Base-by-base conservation (phyloP, 2,797 vertebrate genomes). In the Poecile montanus region DNA sequence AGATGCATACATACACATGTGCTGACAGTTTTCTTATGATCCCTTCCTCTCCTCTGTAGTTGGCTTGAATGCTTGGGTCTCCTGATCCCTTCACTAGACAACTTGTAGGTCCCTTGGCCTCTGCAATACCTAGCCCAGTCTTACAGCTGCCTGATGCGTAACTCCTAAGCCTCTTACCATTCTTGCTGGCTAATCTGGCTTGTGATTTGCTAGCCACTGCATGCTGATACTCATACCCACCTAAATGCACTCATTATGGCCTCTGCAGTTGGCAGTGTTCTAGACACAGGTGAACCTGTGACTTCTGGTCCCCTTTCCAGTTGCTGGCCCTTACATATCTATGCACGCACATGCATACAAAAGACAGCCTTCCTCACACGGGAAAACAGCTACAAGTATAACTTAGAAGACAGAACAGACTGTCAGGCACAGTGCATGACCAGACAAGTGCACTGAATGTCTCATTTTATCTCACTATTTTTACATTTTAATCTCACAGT, bases 121-220 rank as follows among this genome's bases (percentile, higher is more conserved):
- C 25, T 61, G 15, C 36, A 47, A 6, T 72, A 42, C 20, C 34
- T 9, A 42, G 8, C 22, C 34, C 12, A 17, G 68, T 45, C 34
- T 53, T 65, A 17, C 0, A 1, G 21, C 38, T 79, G 21, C 32
- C 58, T 75, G 54, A 30, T 60, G 36, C 0, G 0, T 60, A 17
- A 19, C 54, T 80, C 17, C 27, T 26, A 86, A 91, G n/a, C 16
- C 26, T 62, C 40, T 70, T 42, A 7, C 0, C 0, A 0, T 72
- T 92, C 44, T 44, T 75, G 18, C 11, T 73, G 36, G 11, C n/a
- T 60, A 21, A 22, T 71, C 36, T 74, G 36, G 53, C n/a, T 74
- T 60, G 21, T 3, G 3, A 4, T 63, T 62, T 76, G 40, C 44
- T 77, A 36, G 63, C 42, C 13, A 11, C 15, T 76, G 25, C 32